Conservation (phyloP, 2,113 vertebrate genomes). For the Hemiprocne comata region DNA sequence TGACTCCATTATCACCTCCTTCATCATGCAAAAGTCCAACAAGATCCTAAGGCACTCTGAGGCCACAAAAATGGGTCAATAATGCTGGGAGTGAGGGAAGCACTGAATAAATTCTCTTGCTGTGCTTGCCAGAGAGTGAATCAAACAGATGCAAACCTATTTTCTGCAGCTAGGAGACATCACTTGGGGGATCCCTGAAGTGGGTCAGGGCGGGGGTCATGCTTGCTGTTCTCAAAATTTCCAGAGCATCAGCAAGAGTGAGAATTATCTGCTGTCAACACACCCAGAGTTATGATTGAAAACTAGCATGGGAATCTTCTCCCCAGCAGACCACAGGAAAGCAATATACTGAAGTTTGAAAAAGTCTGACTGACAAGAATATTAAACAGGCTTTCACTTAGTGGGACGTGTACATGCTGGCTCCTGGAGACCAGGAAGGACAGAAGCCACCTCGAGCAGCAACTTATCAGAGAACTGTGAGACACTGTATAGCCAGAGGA, state of each 20-base stretch:
- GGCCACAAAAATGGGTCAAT: not conserved
- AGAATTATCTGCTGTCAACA: not conserved
- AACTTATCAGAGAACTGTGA: not conserved
- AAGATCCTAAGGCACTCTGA: not conserved
- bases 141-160: not conserved
- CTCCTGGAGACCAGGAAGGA: not conserved
- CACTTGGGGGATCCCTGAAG: not conserved
- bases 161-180: conserved; percentile 5
- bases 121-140: not conserved
- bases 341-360: not conserved
- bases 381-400: not conserved
- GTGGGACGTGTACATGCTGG: accelerated
- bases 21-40: not conserved
- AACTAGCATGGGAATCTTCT: not conserved
- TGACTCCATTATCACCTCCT: not conserved
- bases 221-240: not conserved
- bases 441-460: not conserved
- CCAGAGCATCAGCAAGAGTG: not conserved
- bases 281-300: not conserved
- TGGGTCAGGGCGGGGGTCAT: not conserved
- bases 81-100: not conserved
- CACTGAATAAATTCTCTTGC: not conserved
- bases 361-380: not conserved
- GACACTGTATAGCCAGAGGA: not conserved
- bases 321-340: not conserved